Evolutionary conservation across 2,113 vertebrate species (phyloP).

Genomic region (Solenodon paradoxus): DNA sequence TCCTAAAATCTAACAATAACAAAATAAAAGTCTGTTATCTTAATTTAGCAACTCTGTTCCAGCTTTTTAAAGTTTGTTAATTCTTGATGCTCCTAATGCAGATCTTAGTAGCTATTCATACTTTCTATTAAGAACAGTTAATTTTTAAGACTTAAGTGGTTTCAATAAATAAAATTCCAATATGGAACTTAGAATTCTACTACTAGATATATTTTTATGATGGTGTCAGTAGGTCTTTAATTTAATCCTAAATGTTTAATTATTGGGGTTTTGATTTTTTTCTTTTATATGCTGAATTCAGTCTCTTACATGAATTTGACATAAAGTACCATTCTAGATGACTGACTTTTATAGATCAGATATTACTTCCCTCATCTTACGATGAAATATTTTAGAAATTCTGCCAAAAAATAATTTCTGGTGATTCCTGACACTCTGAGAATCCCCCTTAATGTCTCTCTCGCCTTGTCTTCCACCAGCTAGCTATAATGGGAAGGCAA

Average conservation of each 20-base stretch:
- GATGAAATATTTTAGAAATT: not conserved
- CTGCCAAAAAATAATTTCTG: not conserved
- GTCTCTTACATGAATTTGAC: not conserved
- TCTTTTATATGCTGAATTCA: not conserved
- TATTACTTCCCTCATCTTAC: not conserved
- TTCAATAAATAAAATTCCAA: not conserved
- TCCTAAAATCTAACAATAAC: not conserved
- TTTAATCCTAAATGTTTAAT: not conserved
- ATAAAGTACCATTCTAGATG: not conserved
- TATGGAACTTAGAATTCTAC: not conserved
- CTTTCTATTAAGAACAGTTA: not conserved
- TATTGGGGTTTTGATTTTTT: not conserved
- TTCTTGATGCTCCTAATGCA: not conserved
- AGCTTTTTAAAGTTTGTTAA: not conserved
- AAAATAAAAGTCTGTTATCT: not conserved
- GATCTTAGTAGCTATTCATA: not conserved
- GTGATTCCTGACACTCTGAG: not conserved
- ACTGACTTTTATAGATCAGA: not conserved
- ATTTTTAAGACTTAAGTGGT: not conserved
- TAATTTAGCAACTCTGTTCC: not conserved
- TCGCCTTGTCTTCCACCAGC: not conserved
- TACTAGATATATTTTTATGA: not conserved
- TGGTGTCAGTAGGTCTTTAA: not conserved
- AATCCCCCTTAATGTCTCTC: not conserved
- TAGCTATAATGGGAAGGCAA: not conserved